Evolutionary conservation across 2,797 vertebrate species (phyloP).

Genomic region (Anguilla marmorata): DNA sequence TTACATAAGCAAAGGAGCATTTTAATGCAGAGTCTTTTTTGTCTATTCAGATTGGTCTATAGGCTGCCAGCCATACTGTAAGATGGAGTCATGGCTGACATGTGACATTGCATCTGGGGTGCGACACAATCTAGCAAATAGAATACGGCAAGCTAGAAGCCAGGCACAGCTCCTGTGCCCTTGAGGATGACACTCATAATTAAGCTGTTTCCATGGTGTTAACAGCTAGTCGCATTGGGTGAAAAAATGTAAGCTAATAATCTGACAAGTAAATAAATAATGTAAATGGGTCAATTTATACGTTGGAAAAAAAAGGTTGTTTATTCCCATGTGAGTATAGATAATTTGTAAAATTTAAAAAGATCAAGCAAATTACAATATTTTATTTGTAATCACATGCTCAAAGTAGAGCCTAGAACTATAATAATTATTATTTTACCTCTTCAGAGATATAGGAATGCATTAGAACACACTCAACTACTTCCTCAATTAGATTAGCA

Average conservation of each 20-base stretch:
- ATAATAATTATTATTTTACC: background rate
- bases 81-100: no score
- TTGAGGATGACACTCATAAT: background rate
- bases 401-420: background rate
- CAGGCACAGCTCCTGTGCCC: background rate
- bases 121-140: background rate
- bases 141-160: background rate
- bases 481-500: background rate
- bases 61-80: no score
- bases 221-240: background rate
- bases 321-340: background rate
- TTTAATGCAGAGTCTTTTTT: no score
- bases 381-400: background rate
- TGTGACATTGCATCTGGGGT: background rate
- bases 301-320: background rate
- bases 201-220: background rate
- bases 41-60: no score
- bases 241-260: background rate
- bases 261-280: background rate
- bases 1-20: no score
- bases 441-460: background rate
- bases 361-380: background rate
- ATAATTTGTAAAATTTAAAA: background rate
- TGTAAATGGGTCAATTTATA: background rate
- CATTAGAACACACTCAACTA: background rate